phyloP scores from a whole-genome alignment of 1,140 invertebrate species.

The Lordiphosa collinella region DNA sequence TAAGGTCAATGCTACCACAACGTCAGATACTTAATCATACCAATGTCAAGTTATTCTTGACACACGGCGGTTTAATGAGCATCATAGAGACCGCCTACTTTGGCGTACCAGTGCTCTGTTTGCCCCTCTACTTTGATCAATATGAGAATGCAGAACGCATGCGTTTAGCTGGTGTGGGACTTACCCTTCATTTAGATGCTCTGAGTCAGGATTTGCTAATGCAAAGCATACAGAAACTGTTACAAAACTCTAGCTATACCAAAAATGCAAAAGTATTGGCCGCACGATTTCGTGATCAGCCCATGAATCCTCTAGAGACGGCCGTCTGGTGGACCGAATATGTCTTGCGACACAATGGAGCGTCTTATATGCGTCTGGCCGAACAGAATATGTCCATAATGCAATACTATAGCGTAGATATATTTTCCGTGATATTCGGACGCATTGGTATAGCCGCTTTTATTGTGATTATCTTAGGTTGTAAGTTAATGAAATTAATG shows the following conservation, averaged over 20 bases:
- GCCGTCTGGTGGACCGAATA: constrained; percentile 85
- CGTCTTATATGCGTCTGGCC: constrained; percentile 78
- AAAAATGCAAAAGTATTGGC: constrained; percentile 68
- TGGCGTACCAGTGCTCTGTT: constrained; percentile 39
- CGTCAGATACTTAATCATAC: constrained; percentile 80
- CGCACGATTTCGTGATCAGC: constrained; percentile 81
- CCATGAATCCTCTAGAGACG: constrained; percentile 80
- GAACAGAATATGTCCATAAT: neutral
- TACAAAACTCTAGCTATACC: constrained; percentile 24
- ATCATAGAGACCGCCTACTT: constrained; percentile 80
- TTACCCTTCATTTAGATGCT: constrained; percentile 20
- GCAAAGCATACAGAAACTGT: constrained; percentile 7
- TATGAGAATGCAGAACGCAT: constrained; percentile 40
- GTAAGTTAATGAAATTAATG: neutral
- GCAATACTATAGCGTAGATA: constrained; percentile 1
- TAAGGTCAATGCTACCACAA: constrained; percentile 81
- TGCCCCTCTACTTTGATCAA: constrained; percentile 52
- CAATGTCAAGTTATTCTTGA: constrained; percentile 81
- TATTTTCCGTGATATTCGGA: neutral
- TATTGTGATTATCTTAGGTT: neutral
- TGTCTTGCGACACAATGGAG: constrained; percentile 74
- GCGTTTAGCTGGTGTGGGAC: constrained; percentile 81
- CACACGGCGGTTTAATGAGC: constrained; percentile 81
- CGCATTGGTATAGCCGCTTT: neutral
- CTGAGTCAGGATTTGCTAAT: constrained; percentile 12